Evolutionary conservation across 2,797 vertebrate genomes (phyloP), one percentile per base, ranked within the genome.

Genomic region (Rousettus madagascariensis): DNA sequence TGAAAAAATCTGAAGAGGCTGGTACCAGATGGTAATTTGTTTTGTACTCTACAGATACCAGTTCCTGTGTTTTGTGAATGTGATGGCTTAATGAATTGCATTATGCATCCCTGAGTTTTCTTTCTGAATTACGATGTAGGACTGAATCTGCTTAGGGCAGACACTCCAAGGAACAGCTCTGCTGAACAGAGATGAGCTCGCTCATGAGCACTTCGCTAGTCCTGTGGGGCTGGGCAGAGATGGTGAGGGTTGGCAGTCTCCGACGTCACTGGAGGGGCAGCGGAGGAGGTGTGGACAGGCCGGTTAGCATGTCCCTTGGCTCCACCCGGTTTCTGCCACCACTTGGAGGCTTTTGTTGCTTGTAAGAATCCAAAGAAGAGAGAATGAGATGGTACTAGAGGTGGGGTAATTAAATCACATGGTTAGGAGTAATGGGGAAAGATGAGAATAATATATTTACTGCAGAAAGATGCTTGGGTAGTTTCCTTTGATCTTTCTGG

Each of bases 21-120:
- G 38, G 17, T 85, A 89, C 51, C 95, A 96, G 92, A 95, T 96
- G 96, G 93, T 28, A 53, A 24, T 75, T 94, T 63, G 49, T 78
- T 93, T 80, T 36, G 6, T 86, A 55, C 66, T 90, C 82, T 86
- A 10, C 41, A 72, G 83, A 89, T n/a, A 78, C 86, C 55, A 85
- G 69, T 85, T 80, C 72, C 86, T 17, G 55, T 72, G 79, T 95
- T 97, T 94, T 92, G 86, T 97, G 96, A 83, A 93, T 97, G 96
- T 63, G 77, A 68, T 68, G 46, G 72, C 86, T 86, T 97, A 90
- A 79, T 93, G 91, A 96, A 91, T 86, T 65, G 87, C 86, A 66
- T 95, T 80, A n/a, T 90, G 72, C n/a, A 46, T 79, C 63, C 72
- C 53, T 20, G 77, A 65, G 75, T 78, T 87, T 96, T 86, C 46